Evolutionary conservation across 2,113 vertebrate genomes (phyloP).

Genomic region (Neodon shergylaensis): DNA sequence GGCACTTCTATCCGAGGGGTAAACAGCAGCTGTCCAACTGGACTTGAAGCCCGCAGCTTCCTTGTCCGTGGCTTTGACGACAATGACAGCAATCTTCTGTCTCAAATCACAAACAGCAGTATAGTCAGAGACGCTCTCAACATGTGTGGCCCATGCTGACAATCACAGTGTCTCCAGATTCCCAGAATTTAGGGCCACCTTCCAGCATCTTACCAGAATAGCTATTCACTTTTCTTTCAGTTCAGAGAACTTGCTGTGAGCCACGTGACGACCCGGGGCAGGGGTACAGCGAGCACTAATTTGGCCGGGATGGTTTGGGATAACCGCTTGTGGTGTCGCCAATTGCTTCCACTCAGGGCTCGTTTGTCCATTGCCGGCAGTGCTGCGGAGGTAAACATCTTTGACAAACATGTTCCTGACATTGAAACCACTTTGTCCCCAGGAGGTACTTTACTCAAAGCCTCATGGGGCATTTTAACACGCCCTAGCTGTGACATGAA

Average conservation of each 20-base stretch:
- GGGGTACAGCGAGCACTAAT: not conserved
- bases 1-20: not conserved
- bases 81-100: too few species aligned
- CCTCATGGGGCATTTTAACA: not conserved
- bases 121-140: constrained; percentile 55
- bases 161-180: constrained; percentile 94
- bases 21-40: not conserved
- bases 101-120: not conserved
- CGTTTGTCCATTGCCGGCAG: not conserved
- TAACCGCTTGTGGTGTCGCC: not conserved
- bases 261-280: not conserved
- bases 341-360: not conserved
- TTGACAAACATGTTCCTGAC: not conserved
- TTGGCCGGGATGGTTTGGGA: not conserved
- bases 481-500: not conserved
- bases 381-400: not conserved
- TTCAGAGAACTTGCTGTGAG: not conserved
- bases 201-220: constrained; percentile 95
- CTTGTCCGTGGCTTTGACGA: not conserved
- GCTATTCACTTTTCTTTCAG: not conserved
- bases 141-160: constrained; percentile 95
- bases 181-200: constrained; percentile 93
- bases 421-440: not conserved
- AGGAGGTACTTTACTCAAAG: too few species aligned
- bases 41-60: not conserved